Conservation (phyloP, 1,140 invertebrate genomes). For the Tribolium castaneum region DNA sequence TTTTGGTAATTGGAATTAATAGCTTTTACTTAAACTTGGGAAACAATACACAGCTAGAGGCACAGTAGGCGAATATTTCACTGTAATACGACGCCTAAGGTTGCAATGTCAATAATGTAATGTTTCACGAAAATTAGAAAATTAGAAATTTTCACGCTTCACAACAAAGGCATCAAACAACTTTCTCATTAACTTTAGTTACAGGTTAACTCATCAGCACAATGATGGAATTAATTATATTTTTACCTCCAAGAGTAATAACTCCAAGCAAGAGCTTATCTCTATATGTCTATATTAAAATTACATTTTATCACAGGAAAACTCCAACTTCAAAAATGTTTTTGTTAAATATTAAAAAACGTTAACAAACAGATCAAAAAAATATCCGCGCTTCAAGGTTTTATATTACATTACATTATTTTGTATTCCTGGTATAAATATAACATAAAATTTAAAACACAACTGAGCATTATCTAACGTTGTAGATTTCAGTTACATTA, state of each 20-base stretch:
- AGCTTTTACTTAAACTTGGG: slow-evolving; percentile 28
- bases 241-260: neutral
- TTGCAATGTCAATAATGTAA: slow-evolving; percentile 29
- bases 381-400: too few relatives aligned
- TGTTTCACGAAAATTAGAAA: slow-evolving; percentile 14
- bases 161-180: slow-evolving; percentile 9
- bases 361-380: too few relatives aligned
- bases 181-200: slow-evolving; percentile 12
- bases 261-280: neutral
- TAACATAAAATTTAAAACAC: neutral
- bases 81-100: slow-evolving; percentile 19
- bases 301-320: neutral
- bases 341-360: neutral
- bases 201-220: neutral
- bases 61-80: slow-evolving; percentile 17
- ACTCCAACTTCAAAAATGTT: too few relatives aligned
- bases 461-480: neutral
- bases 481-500: neutral
- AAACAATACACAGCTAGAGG: slow-evolving; percentile 18
- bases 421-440: neutral
- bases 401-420: neutral
- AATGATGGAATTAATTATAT: neutral
- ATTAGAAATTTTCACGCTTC: slow-evolving; percentile 1
- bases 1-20: slow-evolving; percentile 35
- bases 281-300: neutral